These are phyloP conservation scores for Leptopilina drosophilae DNA, from an alignment of 2,888 invertebrate species.

Conservation along the genomic window DNA sequence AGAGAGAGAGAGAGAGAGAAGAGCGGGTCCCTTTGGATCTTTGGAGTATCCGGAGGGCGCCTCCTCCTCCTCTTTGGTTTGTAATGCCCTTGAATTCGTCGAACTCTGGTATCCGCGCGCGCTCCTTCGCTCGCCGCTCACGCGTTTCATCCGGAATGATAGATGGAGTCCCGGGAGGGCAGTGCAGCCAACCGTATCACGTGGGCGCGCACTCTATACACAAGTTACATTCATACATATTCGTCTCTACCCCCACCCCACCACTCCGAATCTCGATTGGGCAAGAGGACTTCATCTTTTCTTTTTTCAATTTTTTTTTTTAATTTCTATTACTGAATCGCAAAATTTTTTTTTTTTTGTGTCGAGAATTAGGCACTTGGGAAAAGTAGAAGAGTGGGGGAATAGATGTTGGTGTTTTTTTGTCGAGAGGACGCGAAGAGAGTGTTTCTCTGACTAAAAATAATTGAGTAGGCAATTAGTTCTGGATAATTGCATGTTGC, in stretches of 20 bases:
- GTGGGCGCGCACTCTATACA: slow-evolving; percentile 47
- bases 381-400: not conserved
- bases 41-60: slow-evolving; percentile 25
- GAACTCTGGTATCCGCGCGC: slow-evolving; percentile 46
- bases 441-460: slow-evolving; percentile 58
- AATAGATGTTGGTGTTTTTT: not conserved
- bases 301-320: too few relatives aligned
- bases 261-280: too few relatives aligned
- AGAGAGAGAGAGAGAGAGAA: not conserved
- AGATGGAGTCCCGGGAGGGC: slow-evolving; percentile 53
- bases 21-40: slow-evolving; percentile 40
- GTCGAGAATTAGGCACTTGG: too few relatives aligned
- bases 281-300: too few relatives aligned
- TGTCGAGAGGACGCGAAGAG: slow-evolving; percentile 42
- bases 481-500: slow-evolving; percentile 59
- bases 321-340: too few relatives aligned
- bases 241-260: too few relatives aligned
- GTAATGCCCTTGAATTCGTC: slow-evolving; percentile 46
- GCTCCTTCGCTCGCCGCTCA: too few relatives aligned
- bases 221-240: too few relatives aligned
- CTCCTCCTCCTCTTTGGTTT: not conserved
- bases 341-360: too few relatives aligned
- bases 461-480: slow-evolving; percentile 61
- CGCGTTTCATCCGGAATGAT: slow-evolving; percentile 55
- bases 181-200: slow-evolving; percentile 55